A percentile compares a stretch with the other conserved stretches of the same genome.
Evolutionary conservation across 2,797 vertebrate species (phyloP).

Genomic region (Platyrinchus mystaceus): DNA sequence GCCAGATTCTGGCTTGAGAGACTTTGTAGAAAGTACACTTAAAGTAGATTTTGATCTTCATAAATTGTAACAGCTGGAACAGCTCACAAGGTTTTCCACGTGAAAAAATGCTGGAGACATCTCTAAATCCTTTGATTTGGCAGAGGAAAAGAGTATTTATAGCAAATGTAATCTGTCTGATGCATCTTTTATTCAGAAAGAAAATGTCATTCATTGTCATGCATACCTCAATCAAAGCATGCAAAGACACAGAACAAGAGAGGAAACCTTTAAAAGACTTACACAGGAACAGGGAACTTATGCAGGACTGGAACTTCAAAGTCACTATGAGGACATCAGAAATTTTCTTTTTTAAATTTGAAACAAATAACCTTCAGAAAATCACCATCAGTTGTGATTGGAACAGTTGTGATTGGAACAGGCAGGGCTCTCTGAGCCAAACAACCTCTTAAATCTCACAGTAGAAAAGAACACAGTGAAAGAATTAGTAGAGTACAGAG

Average conservation of each 20-base stretch:
- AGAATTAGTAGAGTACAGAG: background rate
- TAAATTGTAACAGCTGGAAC: background rate
- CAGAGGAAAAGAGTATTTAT: background rate
- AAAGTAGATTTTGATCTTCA: background rate
- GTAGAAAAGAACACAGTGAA: background rate
- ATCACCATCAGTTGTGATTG: background rate
- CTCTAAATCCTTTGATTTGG: background rate
- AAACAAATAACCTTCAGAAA: background rate
- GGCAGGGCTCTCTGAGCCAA: background rate
- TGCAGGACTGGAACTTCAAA: background rate
- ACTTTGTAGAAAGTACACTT: background rate
- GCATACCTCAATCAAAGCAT: background rate
- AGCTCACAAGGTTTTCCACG: background rate
- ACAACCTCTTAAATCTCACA: background rate
- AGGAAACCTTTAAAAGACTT: background rate
- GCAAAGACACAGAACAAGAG: background rate
- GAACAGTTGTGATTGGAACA: background rate
- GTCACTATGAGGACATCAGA: background rate
- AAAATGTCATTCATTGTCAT: background rate
- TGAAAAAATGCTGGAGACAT: background rate
- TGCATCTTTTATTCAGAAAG: background rate
- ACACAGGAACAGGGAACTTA: background rate
- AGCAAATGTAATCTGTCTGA: background rate
- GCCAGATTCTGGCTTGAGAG: background rate
- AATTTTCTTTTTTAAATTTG: background rate